phyloP scores from a whole-genome alignment of 2,888 invertebrate genomes.

The Herminia tarsipennalis region DNA sequence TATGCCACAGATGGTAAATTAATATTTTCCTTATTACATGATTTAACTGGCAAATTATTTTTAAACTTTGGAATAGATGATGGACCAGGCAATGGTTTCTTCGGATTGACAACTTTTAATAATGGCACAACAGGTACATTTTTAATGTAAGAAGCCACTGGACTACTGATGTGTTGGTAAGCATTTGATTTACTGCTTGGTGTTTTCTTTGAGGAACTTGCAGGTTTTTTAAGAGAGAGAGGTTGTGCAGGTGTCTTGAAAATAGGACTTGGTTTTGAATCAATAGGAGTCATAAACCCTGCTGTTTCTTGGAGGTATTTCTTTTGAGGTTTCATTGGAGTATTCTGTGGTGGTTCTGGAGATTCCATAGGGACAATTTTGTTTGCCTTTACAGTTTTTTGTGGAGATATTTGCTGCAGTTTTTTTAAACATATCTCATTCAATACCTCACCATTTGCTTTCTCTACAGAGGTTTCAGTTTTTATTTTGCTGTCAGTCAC shows the following conservation, averaged over 20 bases:
- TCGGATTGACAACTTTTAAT: slow-evolving; percentile 64
- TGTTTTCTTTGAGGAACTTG: slow-evolving; percentile 52
- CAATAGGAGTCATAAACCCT: slow-evolving; percentile 29
- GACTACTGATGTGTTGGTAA: slow-evolving; percentile 69
- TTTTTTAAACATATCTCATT: slow-evolving; percentile 6
- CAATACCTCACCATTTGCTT: slow-evolving; percentile 7
- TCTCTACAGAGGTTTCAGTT: slow-evolving; percentile 2
- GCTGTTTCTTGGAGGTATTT: slow-evolving; percentile 19
- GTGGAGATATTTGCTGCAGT: slow-evolving; percentile 12
- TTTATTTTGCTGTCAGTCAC: slow-evolving; percentile 6
- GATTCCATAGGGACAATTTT: background rate
- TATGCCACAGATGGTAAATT: slow-evolving; percentile 64
- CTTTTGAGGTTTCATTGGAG: slow-evolving; percentile 43
- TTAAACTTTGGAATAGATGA: slow-evolving; percentile 66
- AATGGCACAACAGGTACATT: slow-evolving; percentile 64
- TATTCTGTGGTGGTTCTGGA: slow-evolving; percentile 23
- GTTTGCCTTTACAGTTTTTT: slow-evolving; percentile 12
- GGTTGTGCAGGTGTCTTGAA: slow-evolving; percentile 63
- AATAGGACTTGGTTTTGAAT: slow-evolving; percentile 33
- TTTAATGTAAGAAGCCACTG: slow-evolving; percentile 72
- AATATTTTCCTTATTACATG: slow-evolving; percentile 62
- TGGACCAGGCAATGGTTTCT: slow-evolving; percentile 55
- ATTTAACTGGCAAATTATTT: slow-evolving; percentile 31
- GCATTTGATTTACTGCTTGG: slow-evolving; percentile 47
- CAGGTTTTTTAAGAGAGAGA: slow-evolving; percentile 46